These are phyloP conservation scores for Spondyliosoma cantharus DNA, from an alignment of 2,797 vertebrate genomes.

Conservation along the genomic window DNA sequence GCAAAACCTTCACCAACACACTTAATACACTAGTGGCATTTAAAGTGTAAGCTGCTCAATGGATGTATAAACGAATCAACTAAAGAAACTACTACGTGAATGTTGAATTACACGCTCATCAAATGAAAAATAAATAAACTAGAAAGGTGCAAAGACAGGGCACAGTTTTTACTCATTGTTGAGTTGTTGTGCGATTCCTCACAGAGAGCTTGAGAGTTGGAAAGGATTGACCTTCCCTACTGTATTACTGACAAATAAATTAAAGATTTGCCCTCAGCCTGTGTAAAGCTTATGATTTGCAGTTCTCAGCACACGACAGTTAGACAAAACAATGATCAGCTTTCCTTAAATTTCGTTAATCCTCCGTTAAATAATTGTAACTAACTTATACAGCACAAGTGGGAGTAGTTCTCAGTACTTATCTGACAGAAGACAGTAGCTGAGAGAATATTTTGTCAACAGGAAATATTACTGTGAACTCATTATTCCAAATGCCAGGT, in stretches of 20 bases:
- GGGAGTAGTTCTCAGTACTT: background rate
- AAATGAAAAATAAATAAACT: background rate
- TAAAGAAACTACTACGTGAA: background rate
- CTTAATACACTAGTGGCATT: background rate
- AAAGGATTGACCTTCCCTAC: background rate
- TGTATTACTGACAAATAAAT: constrained; percentile 1
- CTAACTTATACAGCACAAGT: background rate
- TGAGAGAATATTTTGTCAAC: background rate
- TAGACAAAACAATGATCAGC: background rate
- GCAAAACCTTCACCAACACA: background rate
- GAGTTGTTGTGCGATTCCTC: background rate
- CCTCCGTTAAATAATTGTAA: background rate
- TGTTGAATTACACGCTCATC: background rate
- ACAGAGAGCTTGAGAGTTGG: background rate
- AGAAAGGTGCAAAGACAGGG: too few relatives aligned
- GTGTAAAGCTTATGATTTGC: background rate
- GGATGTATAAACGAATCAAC: background rate
- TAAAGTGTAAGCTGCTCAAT: background rate
- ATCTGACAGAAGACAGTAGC: background rate
- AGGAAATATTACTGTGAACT: background rate
- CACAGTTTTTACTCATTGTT: background rate
- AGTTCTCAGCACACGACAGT: background rate
- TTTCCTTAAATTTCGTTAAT: background rate
- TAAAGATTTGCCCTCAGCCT: background rate
- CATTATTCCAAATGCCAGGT: constrained; percentile 26